Evolutionary conservation across 2,797 vertebrate genomes (phyloP).

Genomic region (Amazona ochrocephala): DNA sequence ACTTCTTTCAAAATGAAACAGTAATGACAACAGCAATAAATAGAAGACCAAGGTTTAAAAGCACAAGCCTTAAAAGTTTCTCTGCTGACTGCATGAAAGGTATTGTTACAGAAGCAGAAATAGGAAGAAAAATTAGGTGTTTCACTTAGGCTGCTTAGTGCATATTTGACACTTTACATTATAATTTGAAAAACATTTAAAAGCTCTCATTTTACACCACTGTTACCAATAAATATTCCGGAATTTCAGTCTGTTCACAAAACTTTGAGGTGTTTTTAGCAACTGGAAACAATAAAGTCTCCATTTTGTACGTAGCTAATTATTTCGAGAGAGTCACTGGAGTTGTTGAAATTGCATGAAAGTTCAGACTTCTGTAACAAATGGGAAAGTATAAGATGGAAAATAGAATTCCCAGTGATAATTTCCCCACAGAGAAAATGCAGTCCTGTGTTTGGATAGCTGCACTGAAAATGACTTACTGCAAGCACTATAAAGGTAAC

Average conservation of each 20-base stretch:
- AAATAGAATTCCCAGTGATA: not conserved
- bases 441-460: not conserved
- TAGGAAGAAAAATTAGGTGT: not conserved
- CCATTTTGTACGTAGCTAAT: not conserved
- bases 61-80: not conserved
- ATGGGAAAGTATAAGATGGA: not conserved
- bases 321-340: not conserved
- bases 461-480: not conserved
- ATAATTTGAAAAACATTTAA: not conserved
- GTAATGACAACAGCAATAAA: not conserved
- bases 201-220: not conserved
- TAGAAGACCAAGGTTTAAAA: not conserved
- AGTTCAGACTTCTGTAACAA: not conserved
- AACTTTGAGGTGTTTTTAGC: not conserved
- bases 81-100: not conserved
- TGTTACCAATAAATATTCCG: not conserved
- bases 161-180: not conserved
- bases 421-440: not conserved
- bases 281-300: not conserved
- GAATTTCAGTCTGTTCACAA: not conserved
- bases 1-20: constrained; percentile 9
- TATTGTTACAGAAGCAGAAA: not conserved
- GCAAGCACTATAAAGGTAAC: not conserved
- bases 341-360: not conserved
- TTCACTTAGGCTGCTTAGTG: not conserved